phyloP scores from a whole-genome alignment of 2,797 vertebrate genomes.

The Scarus forsteni region DNA sequence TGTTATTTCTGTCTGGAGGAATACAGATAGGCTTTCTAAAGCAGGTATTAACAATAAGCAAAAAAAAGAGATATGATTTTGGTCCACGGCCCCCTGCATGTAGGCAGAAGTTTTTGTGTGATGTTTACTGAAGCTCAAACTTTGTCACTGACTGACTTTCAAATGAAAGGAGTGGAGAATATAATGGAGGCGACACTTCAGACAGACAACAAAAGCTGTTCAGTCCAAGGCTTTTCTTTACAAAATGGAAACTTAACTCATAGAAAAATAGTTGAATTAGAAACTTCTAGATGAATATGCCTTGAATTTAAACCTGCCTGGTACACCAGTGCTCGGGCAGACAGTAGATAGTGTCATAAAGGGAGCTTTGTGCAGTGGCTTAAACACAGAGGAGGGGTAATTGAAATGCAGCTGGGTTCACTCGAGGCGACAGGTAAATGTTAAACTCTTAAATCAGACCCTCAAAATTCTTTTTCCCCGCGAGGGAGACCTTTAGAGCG shows the following conservation, averaged over 20 bases:
- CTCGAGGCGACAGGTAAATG: constrained; percentile 30
- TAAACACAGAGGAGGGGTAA: constrained; percentile 2
- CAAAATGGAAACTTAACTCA: too few species aligned
- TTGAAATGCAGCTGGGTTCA: constrained; percentile 31
- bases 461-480: constrained; percentile 16
- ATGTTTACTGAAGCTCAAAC: background rate
- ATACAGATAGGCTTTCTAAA: too few species aligned
- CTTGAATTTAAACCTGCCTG: background rate
- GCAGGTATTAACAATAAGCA: too few species aligned
- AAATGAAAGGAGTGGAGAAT: background rate
- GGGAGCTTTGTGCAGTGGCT: background rate
- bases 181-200: background rate
- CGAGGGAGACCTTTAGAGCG: constrained; percentile 35
- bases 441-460: constrained; percentile 41
- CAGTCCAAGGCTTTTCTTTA: too few species aligned
- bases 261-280: background rate
- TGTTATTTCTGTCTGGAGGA: too few species aligned
- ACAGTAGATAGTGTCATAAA: constrained; percentile 15
- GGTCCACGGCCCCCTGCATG: background rate
- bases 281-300: background rate
- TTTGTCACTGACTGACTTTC: background rate
- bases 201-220: background rate
- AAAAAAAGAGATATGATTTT: too few species aligned
- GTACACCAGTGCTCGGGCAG: constrained; percentile 2
- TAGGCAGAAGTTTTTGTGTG: background rate